phyloP scores from a whole-genome alignment of 2,113 vertebrate species.

The Dicaeum eximium region DNA sequence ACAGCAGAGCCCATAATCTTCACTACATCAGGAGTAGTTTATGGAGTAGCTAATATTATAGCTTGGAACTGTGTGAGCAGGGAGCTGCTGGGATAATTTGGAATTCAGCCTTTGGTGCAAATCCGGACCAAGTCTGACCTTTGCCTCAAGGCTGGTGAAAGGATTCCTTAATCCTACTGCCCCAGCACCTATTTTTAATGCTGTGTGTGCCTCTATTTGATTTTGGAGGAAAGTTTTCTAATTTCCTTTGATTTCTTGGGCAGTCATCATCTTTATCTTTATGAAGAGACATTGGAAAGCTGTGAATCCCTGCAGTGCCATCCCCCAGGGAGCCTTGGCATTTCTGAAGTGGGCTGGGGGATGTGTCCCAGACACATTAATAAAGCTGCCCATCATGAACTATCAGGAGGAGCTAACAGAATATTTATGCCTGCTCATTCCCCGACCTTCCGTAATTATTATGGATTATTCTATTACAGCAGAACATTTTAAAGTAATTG shows the following conservation, averaged over 20 bases:
- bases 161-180: neutral
- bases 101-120: neutral
- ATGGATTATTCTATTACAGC: slow-evolving; percentile 17
- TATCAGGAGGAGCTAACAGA: neutral
- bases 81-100: neutral
- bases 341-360: neutral
- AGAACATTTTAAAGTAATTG: slow-evolving; percentile 11
- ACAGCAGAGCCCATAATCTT: neutral
- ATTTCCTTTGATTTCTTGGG: neutral
- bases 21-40: neutral
- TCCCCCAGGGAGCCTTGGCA: neutral
- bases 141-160: neutral
- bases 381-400: neutral
- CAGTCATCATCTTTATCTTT: neutral
- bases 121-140: neutral
- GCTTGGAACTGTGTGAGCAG: neutral
- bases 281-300: neutral
- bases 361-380: neutral
- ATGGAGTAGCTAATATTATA: neutral
- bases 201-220: neutral
- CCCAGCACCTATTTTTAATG: neutral
- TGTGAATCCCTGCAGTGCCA: neutral
- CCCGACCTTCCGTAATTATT: slow-evolving; percentile 12
- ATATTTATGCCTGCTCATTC: neutral
- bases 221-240: neutral